Base-by-base conservation (phyloP, 2,113 vertebrate genomes). In the Xiphias gladius region DNA sequence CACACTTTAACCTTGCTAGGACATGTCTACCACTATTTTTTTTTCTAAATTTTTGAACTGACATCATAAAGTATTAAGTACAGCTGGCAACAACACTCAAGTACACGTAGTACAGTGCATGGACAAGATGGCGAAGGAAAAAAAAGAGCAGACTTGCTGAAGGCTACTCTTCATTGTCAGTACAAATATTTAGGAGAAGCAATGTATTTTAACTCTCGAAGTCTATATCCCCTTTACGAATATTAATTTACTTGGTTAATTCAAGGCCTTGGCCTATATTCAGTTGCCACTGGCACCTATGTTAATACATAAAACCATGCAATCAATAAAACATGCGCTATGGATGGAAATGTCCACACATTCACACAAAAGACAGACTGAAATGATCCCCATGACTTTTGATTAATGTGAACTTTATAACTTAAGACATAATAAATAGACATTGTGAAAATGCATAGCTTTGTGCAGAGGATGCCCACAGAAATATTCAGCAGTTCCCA, bases 401-500 rank as follows among this genome's bases (percentile, higher is more conserved):
- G n/a, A 43, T 67, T 17, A 69, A 63, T 52, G 26, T 85, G 69
- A 85, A 83, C 61, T 55, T 76, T 20, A 88, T 78, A 75, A 89
- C 28, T 79, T 86, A 84, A 70, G 28, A 89, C 11, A 50, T 76
- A 84, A 89, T 90, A 91, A 90, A 91, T 85, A 87, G 70, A 85
- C 80, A 81, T 35, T 59, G 54, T 73, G 83, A 82, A 73, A 77
- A 86, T 83, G 75, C 72, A 80, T 64, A 84, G 58, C 79, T 80
- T 86, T 92, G 85, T 89, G 85, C 75, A 87, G 83, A 91, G 35
- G 35, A 81, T 50, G 62, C 84, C 74, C 61, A 81, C 50, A 61
- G 75, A 71, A 81, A 86, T 83, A 76, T 24, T 80, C 71, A 88
- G 85, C 73, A 83, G 83, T 83, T 80, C 35, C 77, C 76, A 80